A percentile compares a stretch with the other conserved stretches of the same genome.
Conservation (phyloP, 2,113 vertebrate genomes). For the Carollia perspicillata region DNA sequence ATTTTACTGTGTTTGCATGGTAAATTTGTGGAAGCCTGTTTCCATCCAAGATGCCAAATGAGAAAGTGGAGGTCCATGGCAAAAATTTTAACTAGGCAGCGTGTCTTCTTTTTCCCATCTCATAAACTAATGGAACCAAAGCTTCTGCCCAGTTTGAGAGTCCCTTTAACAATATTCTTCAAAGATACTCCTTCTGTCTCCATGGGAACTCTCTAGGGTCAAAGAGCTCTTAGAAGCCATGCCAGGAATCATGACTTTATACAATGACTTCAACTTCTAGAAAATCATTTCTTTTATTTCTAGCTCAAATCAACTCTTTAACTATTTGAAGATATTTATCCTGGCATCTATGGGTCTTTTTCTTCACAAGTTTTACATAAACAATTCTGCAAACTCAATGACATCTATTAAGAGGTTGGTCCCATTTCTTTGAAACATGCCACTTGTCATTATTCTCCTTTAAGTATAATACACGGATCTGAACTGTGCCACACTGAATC, state of each 20-base stretch:
- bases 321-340: not conserved
- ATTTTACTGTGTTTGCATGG: slow-evolving; percentile 48
- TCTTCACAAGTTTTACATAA: not conserved
- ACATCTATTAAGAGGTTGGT: not conserved
- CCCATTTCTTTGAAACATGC: not conserved
- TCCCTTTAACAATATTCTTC: not conserved
- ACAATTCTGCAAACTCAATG: not conserved
- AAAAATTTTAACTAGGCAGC: not conserved
- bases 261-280: not conserved
- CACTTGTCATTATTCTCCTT: not conserved
- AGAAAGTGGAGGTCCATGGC: not conserved
- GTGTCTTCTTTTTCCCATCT: not conserved
- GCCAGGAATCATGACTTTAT: not conserved
- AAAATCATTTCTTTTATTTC: not conserved
- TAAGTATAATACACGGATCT: not conserved
- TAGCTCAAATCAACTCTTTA: not conserved
- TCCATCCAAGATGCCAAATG: slow-evolving; percentile 45
- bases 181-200: not conserved
- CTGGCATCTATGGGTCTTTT: not conserved
- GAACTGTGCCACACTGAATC: not conserved
- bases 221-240: not conserved
- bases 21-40: slow-evolving; percentile 49
- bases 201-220: not conserved
- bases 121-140: not conserved
- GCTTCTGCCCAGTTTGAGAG: not conserved